Base-by-base conservation (phyloP, 1,140 invertebrate genomes). In the Drosophila nigromelanica region DNA sequence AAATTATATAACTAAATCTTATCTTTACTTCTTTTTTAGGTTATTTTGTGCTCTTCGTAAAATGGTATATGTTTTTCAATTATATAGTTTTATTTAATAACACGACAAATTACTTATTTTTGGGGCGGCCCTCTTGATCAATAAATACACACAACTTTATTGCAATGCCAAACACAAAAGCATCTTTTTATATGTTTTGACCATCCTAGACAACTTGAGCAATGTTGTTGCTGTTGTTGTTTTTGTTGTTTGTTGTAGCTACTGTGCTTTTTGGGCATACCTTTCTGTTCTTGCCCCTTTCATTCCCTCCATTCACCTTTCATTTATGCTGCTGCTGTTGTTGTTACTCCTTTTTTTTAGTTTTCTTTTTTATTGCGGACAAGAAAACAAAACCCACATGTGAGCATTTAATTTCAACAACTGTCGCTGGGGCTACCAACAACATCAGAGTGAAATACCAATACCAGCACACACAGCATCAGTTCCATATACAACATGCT, bases 371-470 rank as follows among this genome's bases (percentile, higher is more conserved):
- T 48, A 47, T 27, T 56, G 50, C 68, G 74, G 74, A 78, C 77
- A 76, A 73, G 79, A 72, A 75, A 80, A 76, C 76, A 90, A 89
- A 89, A 80, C 86, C 86, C 85, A 90, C 85, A 89, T 89, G 85
- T 89, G 85, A 89, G 85, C 85, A 89, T 89, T 89, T 90, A 89
- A 89, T 89, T 89, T 89, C 86, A 89, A 89, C 85, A 89, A 89
- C 85, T 89, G 85, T 90, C 86, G 86, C 80, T 71, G 77, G 48
- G 67, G 61, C 79, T 77, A 86, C 80, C 72, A 76, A 62, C 62
- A 73, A 42, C 70, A 70, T 48, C 66, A 72, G 35, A 73, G 67
- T 58, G 75, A 72, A 89, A 89, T 81, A 73, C 83, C 83, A 85
- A 76, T 76, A 85, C 72, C 48, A 69, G 47, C 58, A 56, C 27